Evolutionary conservation across 2,888 invertebrate species (phyloP), one percentile per base, ranked within the genome.

Genomic region (Fragum fragum): DNA sequence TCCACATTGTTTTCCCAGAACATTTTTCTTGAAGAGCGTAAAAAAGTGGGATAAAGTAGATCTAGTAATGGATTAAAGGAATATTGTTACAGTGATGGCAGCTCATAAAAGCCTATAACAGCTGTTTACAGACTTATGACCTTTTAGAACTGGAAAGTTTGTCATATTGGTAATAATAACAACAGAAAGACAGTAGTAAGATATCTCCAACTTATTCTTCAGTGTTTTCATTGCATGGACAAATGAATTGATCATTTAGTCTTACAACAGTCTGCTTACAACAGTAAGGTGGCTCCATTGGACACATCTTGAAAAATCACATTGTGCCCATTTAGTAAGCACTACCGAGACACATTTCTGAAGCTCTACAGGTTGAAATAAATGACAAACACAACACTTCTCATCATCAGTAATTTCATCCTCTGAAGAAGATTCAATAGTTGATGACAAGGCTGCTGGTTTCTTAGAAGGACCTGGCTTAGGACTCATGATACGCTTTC

Each of bases 201-300:
- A 39, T 14, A 9, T 18, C n/a, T 47, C 7, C 16, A 29, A 39
- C 21, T 68, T 39, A 68, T 68, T 68, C 68, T 42, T 21, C 23
- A 2, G 42, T 68, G 18, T 42, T 68, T 7, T 57, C 59, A 57
- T 57, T 9, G 23, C 59, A 57, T 57, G 59, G 59, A 28, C 59
- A 57, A 21, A 57, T 57, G n/a, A 39, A 68, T 2, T 42, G 5
- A 26, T 23, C 42, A 68, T 42, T 16, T 11, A 39, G 5, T 26
- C 68, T 68, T 16, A 42, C 47, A 36, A 68, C 42, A 68, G 42
- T 23, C 68, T 68, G 68, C 42, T 47, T 68, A 23, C 68, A 42
- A 42, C 68, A 68, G 28, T 68, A 68, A 68, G 42, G 23, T 68
- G 68, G 18, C 42, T 68, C 68, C 68, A 68, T 11, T 68, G 47